phyloP scores from a whole-genome alignment of 2,797 vertebrate species.

The Anguilla pacifica region DNA sequence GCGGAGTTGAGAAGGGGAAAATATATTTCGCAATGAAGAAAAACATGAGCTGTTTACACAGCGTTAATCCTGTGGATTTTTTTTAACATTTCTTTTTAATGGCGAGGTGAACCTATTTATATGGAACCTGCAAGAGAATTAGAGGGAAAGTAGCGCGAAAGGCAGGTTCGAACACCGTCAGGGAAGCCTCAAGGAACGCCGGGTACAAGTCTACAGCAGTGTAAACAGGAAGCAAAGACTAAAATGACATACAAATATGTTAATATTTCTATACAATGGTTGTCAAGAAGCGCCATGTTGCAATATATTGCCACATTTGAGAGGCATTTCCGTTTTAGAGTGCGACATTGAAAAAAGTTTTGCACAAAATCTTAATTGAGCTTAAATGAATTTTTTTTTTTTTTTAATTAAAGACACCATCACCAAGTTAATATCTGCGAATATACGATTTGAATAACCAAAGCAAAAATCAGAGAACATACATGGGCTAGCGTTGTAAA shows the following conservation, averaged over 20 bases:
- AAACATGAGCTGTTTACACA: constrained; percentile 40
- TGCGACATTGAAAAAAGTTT: not conserved
- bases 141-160: constrained; percentile 37
- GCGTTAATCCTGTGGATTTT: constrained; percentile 44
- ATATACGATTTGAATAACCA: not conserved
- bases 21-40: not conserved
- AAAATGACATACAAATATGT: constrained; percentile 43
- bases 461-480: not conserved
- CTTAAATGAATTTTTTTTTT: not conserved
- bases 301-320: not conserved
- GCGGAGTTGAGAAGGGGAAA: not conserved
- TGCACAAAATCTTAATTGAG: not conserved
- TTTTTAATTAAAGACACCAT: not conserved
- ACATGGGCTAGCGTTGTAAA: not conserved
- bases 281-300: constrained; percentile 22
- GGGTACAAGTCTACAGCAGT: constrained; percentile 48
- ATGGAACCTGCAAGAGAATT: constrained; percentile 57
- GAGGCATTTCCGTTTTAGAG: not conserved
- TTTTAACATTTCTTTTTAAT: not conserved
- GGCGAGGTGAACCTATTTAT: constrained; percentile 19
- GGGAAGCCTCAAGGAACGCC: constrained; percentile 47
- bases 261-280: constrained; percentile 29
- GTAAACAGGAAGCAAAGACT: constrained; percentile 64
- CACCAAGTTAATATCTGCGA: not conserved
- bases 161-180: not conserved